phyloP scores from a whole-genome alignment of 2,888 invertebrate species.

The Pachymerium ferrugineum region DNA sequence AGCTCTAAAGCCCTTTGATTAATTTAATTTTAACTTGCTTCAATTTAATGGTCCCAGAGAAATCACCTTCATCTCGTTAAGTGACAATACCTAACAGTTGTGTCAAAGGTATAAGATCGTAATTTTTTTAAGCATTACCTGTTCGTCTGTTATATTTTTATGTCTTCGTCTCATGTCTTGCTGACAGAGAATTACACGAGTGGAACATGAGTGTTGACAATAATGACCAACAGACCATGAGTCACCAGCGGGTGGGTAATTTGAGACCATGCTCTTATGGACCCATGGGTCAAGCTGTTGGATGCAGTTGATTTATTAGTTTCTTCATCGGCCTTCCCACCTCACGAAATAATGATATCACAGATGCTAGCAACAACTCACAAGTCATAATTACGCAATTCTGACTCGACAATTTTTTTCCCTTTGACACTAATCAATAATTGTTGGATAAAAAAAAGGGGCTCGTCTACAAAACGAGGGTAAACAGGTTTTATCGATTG shows the following conservation, averaged over 20 bases:
- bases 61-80: too few species aligned
- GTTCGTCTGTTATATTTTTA: neutral
- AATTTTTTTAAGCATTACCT: neutral
- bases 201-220: conserved; percentile 15
- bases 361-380: conserved; percentile 17
- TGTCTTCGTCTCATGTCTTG: conserved; percentile 10
- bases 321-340: conserved; percentile 11
- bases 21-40: neutral
- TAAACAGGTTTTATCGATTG: too few species aligned
- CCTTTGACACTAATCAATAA: conserved; percentile 10
- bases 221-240: conserved; percentile 21
- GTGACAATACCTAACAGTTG: too few species aligned
- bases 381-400: conserved; percentile 5
- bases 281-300: conserved; percentile 15
- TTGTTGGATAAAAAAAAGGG: neutral
- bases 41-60: too few species aligned
- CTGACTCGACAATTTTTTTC: conserved; percentile 20
- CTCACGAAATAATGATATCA: conserved; percentile 4
- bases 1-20: too few species aligned
- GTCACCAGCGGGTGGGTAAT: conserved; percentile 17
- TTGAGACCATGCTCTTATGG: conserved; percentile 3
- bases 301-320: conserved; percentile 15
- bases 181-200: neutral
- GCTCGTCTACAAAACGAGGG: neutral
- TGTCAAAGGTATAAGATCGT: too few species aligned